phyloP scores from a whole-genome alignment of 2,797 vertebrate genomes.

The Phrynocephalus vlangalii region DNA sequence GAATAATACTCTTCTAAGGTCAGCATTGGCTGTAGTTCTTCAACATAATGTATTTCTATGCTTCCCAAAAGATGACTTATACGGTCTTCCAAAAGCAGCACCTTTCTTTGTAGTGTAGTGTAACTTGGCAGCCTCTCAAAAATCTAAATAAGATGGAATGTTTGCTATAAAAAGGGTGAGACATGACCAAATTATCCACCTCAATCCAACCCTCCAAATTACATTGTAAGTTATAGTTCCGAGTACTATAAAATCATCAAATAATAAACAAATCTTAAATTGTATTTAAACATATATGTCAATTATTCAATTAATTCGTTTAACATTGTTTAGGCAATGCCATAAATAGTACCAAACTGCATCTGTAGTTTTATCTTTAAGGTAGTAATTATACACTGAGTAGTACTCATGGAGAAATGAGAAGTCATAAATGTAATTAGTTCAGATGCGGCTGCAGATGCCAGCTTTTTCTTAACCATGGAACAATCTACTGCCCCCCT shows the following conservation, averaged over 20 bases:
- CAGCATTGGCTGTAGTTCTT: constrained; percentile 85
- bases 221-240: neutral
- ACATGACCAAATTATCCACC: neutral
- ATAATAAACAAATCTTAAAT: neutral
- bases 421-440: neutral
- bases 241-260: neutral
- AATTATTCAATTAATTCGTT: neutral
- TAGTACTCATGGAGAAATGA: neutral
- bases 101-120: constrained; percentile 84
- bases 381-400: neutral
- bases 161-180: constrained; percentile 20
- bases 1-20: constrained; percentile 88
- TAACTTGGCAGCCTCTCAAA: constrained; percentile 89
- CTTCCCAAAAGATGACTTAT: constrained; percentile 91
- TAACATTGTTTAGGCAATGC: neutral
- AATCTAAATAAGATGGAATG: constrained; percentile 78
- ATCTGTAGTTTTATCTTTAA: neutral
- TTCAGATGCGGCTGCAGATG: neutral
- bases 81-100: constrained; percentile 86
- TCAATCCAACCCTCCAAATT: neutral
- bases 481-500: neutral
- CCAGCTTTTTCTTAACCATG: neutral
- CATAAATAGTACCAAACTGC: neutral
- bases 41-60: constrained; percentile 86
- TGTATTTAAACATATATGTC: neutral